Evolutionary conservation across 2,888 invertebrate genomes (phyloP).

Genomic region (Sepioteuthis lessoniana): DNA sequence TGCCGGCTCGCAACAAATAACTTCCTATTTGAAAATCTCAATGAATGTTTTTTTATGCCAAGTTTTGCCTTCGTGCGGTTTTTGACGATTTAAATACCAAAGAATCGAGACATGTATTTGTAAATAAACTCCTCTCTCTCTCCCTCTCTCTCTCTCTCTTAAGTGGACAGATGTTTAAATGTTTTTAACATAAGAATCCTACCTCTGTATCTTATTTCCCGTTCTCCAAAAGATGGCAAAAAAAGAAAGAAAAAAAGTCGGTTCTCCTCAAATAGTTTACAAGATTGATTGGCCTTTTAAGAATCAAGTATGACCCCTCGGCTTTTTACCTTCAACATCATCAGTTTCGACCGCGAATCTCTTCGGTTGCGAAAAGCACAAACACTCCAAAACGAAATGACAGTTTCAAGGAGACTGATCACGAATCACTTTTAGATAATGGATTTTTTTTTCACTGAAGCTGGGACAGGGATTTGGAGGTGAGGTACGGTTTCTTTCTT

Average conservation of each 20-base stretch:
- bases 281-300: slow-evolving; percentile 2
- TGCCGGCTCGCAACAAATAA: too few species aligned
- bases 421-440: slow-evolving; percentile 1
- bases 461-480: too few species aligned
- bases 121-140: neutral
- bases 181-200: neutral
- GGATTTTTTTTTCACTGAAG: too few species aligned
- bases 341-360: neutral
- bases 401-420: neutral
- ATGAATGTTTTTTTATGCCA: too few species aligned
- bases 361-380: neutral
- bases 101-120: neutral
- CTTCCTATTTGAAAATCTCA: too few species aligned
- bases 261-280: neutral
- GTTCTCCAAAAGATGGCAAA: neutral
- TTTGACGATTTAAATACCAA: neutral
- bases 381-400: slow-evolving; percentile 6
- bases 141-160: neutral
- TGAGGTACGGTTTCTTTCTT: too few species aligned
- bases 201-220: neutral
- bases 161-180: neutral
- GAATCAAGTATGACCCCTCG: neutral
- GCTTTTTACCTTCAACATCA: neutral
- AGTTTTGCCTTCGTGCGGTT: neutral
- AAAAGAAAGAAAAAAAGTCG: neutral